Percentiles rank a stretch among this genome's conserved stretches.
Conservation (phyloP, 2,888 invertebrate genomes). For the Geotrupes spiniger region DNA sequence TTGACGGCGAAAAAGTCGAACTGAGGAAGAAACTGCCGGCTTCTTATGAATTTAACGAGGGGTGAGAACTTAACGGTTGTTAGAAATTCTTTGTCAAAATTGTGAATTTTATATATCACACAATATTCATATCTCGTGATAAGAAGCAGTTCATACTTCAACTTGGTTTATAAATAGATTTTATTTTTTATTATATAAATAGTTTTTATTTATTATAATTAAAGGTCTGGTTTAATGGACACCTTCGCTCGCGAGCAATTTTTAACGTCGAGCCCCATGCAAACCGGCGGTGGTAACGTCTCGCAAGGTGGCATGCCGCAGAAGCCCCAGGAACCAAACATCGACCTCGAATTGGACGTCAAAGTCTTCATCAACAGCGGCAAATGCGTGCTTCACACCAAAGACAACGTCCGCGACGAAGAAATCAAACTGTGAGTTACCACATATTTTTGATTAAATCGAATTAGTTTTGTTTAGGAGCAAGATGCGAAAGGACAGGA, state of each 20-base stretch:
- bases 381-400: constrained; percentile 94
- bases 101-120: background rate
- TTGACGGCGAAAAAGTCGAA: constrained; percentile 64
- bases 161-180: too few relatives aligned
- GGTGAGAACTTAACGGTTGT: constrained; percentile 22
- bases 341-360: constrained; percentile 94
- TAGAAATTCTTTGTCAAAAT: background rate
- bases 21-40: constrained; percentile 56
- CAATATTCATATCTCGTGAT: too few relatives aligned
- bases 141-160: too few relatives aligned
- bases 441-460: constrained; percentile 1
- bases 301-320: constrained; percentile 46
- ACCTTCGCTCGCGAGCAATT: constrained; percentile 27
- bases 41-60: constrained; percentile 44
- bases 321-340: constrained; percentile 81
- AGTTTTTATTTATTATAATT: constrained; percentile 25
- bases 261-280: constrained; percentile 22
- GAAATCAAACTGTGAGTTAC: constrained; percentile 56
- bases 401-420: constrained; percentile 69
- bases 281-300: constrained; percentile 21
- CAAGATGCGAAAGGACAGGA: constrained; percentile 70
- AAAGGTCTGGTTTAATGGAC: constrained; percentile 26
- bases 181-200: too few relatives aligned
- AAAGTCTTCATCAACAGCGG: constrained; percentile 96
- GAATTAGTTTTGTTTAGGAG: constrained; percentile 38